A percentile compares a stretch with the other conserved stretches of the same genome.
These are phyloP conservation scores for Herpailurus yagouaroundi DNA, from an alignment of 2,113 vertebrate species.

Conservation along the genomic window DNA sequence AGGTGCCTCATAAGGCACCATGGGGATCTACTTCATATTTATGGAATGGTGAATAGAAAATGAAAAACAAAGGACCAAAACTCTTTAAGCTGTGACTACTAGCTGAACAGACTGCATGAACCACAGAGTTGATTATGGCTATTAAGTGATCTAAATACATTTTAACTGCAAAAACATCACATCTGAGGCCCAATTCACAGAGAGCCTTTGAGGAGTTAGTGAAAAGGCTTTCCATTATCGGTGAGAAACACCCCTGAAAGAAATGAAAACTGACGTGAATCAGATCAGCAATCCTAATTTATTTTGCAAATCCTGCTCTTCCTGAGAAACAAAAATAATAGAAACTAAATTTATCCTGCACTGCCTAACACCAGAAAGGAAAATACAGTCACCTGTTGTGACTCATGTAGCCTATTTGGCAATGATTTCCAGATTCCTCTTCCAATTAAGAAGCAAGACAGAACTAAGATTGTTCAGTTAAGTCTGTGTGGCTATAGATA, in stretches of 20 bases:
- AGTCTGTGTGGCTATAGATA: not conserved
- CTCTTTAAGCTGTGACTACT: not conserved
- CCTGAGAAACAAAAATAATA: conserved; percentile 35
- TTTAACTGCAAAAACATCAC: not conserved
- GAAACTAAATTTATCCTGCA: conserved; percentile 29
- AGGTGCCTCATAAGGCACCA: not conserved
- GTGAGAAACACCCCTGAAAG: not conserved
- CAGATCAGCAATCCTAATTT: not conserved
- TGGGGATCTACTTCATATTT: not conserved
- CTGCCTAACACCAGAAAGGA: not conserved
- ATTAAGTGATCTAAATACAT: not conserved
- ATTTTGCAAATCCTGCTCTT: conserved; percentile 22
- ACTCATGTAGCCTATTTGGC: not conserved
- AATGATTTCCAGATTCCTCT: conserved; percentile 13
- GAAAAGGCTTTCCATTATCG: not conserved
- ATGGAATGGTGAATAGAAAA: not conserved
- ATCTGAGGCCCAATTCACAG: not conserved
- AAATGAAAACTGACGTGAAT: not conserved
- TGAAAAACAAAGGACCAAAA: not conserved
- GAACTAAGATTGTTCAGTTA: not conserved
- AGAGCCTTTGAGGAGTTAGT: not conserved
- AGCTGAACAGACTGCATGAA: not conserved
- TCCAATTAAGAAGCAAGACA: conserved; percentile 2
- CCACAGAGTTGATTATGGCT: not conserved
- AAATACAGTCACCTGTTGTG: conserved; percentile 39